Evolutionary conservation across 2,113 vertebrate genomes (phyloP).

Genomic region (Irena cyanogastra): DNA sequence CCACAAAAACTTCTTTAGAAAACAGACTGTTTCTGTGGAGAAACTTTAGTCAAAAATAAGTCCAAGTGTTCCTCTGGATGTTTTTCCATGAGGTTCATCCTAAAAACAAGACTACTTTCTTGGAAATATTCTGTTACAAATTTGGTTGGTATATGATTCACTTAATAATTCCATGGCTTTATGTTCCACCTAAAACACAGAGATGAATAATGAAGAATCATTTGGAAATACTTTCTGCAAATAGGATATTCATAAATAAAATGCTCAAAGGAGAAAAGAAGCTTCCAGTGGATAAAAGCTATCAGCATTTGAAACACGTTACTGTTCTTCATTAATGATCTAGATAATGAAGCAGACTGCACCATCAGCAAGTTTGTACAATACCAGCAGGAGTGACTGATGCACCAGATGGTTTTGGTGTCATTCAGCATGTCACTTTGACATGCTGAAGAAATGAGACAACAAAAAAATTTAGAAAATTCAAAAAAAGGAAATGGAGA

Average conservation of each 20-base stretch:
- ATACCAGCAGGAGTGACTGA: background rate
- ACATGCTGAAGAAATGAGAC: background rate
- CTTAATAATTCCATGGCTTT: background rate
- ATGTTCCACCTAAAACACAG: background rate
- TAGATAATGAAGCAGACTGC: background rate
- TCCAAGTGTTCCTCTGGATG: background rate
- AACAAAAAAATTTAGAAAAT: background rate
- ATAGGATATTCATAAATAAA: background rate
- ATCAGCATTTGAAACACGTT: background rate
- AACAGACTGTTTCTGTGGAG: background rate
- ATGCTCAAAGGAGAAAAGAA: background rate
- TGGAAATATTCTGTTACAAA: background rate
- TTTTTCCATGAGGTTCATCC: background rate
- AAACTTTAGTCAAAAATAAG: background rate
- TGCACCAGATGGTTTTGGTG: background rate
- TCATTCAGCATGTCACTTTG: background rate
- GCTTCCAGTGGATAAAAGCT: background rate
- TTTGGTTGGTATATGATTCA: background rate
- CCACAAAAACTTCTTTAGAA: conserved; percentile 26
- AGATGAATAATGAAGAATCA: background rate
- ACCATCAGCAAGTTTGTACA: background rate
- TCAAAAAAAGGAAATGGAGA: background rate
- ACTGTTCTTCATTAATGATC: background rate
- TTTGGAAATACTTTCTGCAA: background rate
- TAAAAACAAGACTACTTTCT: background rate